phyloP scores from a whole-genome alignment of 2,888 invertebrate genomes.

The Caenorhabditis doughertyi region DNA sequence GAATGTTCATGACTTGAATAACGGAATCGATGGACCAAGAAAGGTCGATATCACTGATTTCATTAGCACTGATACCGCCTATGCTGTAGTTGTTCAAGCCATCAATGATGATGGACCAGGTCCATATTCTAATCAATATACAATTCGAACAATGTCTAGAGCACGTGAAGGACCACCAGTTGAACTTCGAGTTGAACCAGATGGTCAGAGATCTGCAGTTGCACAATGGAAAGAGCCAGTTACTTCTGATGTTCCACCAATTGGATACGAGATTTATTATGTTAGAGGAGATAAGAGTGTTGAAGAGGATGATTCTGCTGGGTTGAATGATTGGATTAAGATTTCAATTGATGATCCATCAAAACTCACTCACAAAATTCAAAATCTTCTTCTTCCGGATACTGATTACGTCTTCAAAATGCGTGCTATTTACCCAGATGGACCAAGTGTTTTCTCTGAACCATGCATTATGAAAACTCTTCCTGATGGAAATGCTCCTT shows the following conservation, averaged over 20 bases:
- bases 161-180: constrained; percentile 80
- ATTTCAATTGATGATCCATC: constrained; percentile 75
- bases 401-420: constrained; percentile 82
- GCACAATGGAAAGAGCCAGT: constrained; percentile 80
- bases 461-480: constrained; percentile 83
- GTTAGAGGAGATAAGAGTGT: constrained; percentile 81
- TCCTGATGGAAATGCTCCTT: constrained; percentile 81
- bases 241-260: constrained; percentile 74
- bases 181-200: constrained; percentile 79
- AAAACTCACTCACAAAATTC: constrained; percentile 74
- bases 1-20: constrained; percentile 74
- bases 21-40: constrained; percentile 59
- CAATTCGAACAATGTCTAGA: constrained; percentile 80
- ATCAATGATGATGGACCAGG: constrained; percentile 82
- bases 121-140: constrained; percentile 81
- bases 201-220: constrained; percentile 78
- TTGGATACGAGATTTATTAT: constrained; percentile 81
- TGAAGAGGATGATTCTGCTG: constrained; percentile 78
- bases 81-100: constrained; percentile 82
- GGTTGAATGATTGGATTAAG: constrained; percentile 76
- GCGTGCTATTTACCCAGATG: constrained; percentile 80
- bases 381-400: constrained; percentile 78
- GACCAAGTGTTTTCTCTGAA: constrained; percentile 82
- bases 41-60: constrained; percentile 77
- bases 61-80: constrained; percentile 80